Evolutionary conservation across 2,888 invertebrate genomes (phyloP).

Genomic region (Trichogramma evanescens): DNA sequence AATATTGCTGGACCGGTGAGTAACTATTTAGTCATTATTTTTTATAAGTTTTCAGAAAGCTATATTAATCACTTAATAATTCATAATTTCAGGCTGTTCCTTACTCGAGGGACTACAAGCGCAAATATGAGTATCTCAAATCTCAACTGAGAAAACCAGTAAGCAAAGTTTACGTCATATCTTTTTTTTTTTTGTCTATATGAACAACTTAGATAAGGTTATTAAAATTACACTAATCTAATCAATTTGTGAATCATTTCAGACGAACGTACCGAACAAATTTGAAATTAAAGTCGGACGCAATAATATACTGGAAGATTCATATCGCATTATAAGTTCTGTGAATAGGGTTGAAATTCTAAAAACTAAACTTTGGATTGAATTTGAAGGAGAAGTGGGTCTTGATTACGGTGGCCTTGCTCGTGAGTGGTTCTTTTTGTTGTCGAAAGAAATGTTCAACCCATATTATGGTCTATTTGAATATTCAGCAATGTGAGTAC

Average conservation of each 20-base stretch:
- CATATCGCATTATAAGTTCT: conserved; percentile 88
- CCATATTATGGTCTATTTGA: conserved; percentile 99
- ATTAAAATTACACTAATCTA: background rate
- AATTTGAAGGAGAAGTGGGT: conserved; percentile 96
- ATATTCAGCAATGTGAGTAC: conserved; percentile 91
- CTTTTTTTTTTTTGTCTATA: background rate
- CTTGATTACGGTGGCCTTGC: conserved; percentile 94
- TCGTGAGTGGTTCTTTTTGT: conserved; percentile 96
- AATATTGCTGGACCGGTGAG: conserved; percentile 87
- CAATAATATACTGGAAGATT: conserved; percentile 90
- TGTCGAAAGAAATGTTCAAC: conserved; percentile 99
- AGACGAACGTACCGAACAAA: conserved; percentile 95
- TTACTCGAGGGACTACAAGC: conserved; percentile 96
- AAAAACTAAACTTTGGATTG: conserved; percentile 97
- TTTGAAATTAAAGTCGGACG: conserved; percentile 93
- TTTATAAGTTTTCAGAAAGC: background rate
- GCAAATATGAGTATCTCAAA: conserved; percentile 98
- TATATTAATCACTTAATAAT: background rate
- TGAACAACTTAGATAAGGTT: background rate
- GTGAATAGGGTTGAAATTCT: conserved; percentile 85
- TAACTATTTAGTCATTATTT: background rate
- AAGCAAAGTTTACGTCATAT: conserved; percentile 38
- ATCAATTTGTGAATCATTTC: conserved; percentile 38
- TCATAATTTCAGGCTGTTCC: conserved; percentile 70
- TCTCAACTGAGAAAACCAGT: conserved; percentile 92